Percentiles rank a stretch among this genome's conserved stretches.
Evolutionary conservation across 1,140 invertebrate genomes (phyloP).

Genomic region (Carcinoscorpius rotundicauda): DNA sequence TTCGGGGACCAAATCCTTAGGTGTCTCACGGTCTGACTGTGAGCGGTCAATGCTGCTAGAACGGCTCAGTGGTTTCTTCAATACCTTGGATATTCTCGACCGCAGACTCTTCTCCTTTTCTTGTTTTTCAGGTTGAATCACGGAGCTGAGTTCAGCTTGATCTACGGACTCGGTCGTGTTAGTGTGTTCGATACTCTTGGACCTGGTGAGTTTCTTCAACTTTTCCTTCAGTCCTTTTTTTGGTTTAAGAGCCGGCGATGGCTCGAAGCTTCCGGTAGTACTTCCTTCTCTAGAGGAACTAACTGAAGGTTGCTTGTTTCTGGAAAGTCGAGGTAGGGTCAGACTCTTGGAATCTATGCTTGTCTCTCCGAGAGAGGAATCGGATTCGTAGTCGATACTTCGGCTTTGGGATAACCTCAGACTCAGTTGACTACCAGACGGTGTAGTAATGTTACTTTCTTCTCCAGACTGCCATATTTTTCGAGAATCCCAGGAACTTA

Average conservation of each 20-base stretch:
- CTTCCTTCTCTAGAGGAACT: constrained; percentile 13
- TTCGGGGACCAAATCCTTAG: too few species aligned
- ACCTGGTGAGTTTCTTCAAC: constrained; percentile 51
- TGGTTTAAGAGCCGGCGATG: constrained; percentile 6
- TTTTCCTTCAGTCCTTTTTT: constrained; percentile 20
- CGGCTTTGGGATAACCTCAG: constrained; percentile 5
- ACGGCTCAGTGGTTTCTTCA: constrained; percentile 19
- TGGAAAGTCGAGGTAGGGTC: neutral
- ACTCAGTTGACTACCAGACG: constrained; percentile 19
- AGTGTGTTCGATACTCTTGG: constrained; percentile 54
- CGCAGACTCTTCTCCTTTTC: constrained; percentile 23
- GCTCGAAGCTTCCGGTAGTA: constrained; percentile 6
- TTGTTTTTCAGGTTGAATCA: constrained; percentile 12
- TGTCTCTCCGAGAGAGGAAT: constrained; percentile 13
- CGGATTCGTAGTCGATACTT: constrained; percentile 21
- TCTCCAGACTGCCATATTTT: constrained; percentile 24
- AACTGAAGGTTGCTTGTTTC: neutral
- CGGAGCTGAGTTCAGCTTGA: constrained; percentile 26
- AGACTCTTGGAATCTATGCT: constrained; percentile 7
- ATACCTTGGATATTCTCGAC: constrained; percentile 24
- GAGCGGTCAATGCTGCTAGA: constrained; percentile 11
- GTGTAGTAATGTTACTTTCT: constrained; percentile 19
- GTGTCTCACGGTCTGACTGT: neutral
- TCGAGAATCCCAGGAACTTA: constrained; percentile 14
- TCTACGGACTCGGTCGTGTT: constrained; percentile 26